Base-by-base conservation (phyloP, 2,888 invertebrate genomes). In the Athalia rosae region DNA sequence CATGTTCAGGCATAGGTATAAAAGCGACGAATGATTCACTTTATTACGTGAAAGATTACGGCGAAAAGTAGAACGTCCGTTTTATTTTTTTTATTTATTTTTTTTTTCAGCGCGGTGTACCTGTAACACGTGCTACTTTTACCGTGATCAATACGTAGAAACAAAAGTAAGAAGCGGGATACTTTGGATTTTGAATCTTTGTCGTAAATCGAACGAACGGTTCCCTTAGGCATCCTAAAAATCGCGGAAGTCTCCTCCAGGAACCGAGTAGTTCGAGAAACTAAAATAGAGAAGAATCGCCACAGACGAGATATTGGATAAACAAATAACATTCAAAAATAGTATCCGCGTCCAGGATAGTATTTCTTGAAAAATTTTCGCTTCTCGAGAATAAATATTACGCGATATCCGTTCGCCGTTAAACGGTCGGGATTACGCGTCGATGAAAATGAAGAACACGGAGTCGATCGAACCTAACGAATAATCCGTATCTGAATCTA, bases 41-140 rank as follows among this genome's bases (percentile, higher is more conserved):
- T 9, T 11, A 11, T 50, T 67, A 53, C 67, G 28, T 67, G 45
- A 7, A 13, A 64, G 15, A 64, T 64, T 47, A 47, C 64, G 47
- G 15, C 45, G 15, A n/a, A 11, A n/a, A 58, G 11, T n/a, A n/a
- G n/a, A 43, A 11, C 45, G n/a, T 11, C 41, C 43, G 0, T 43
- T 62, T 15, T 8, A 3, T 15, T 15, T 58, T 58, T 58, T 0
- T 15, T n/a, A n/a, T n/a, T n/a, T n/a, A 56, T 13, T 58, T 58
- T 15, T 58, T 8, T 62, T 45, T 45, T 41, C 5, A 41, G 43
- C 7, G 8, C 59, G 59, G 8, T 28, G n/a, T 2, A n/a, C 0
- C 0, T 3, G 9, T 9, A 5, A 41, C 11, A 59, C 59, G 8
- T 28, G 59, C 3, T 28, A 28, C 59, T 59, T 28, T 50, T 59